Base-by-base conservation (phyloP, 1,140 invertebrate species). In the Drosophila chauvacae region DNA sequence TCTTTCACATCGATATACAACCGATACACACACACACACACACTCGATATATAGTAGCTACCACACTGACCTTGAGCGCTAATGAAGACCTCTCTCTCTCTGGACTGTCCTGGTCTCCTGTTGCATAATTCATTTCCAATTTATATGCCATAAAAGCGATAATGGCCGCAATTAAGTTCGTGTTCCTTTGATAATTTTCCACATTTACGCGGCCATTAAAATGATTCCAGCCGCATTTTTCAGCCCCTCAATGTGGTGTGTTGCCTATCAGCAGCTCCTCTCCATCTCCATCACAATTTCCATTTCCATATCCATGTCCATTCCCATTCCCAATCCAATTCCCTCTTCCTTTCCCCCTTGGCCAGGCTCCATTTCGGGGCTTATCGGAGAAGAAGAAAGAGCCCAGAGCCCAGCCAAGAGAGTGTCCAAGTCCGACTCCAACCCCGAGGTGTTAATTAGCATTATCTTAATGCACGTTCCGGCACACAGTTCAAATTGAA, bases 401-500 rank as follows among this genome's bases (percentile, higher is more conserved):
- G 47, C 47, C 13, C 7, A n/a, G 23, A 30, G 28, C 28, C 28
- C 28, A n/a, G 45, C 20, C 23, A 14, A 26, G 45, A 47, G 45
- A 47, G 45, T 47, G 13, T 51, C 10, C 23, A 10, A 47, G 45
- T 72, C 60, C 0, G 48, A 28, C 48, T 51, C 48, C 39, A 26
- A 60, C 72, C 73, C 28, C 62, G 74, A 88, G 85, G 85, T 88
- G 85, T 88, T 88, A 88, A 88, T 88, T 88, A 90, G 81, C 74
- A 85, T 85, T 88, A 88, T 88, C 85, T 88, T 88, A 88, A 88
- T 88, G 85, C 78, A 90, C 85, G 85, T 88, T 88, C 85, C 85
- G 85, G 85, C 85, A 88, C 85, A 90, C 77, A 85, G 85, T 90
- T 88, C 85, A 90, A 88, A 90, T 83, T 88, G 81, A 88, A 88